Base-by-base conservation (phyloP, 1,140 invertebrate species). In the Latrodectus geometricus region DNA sequence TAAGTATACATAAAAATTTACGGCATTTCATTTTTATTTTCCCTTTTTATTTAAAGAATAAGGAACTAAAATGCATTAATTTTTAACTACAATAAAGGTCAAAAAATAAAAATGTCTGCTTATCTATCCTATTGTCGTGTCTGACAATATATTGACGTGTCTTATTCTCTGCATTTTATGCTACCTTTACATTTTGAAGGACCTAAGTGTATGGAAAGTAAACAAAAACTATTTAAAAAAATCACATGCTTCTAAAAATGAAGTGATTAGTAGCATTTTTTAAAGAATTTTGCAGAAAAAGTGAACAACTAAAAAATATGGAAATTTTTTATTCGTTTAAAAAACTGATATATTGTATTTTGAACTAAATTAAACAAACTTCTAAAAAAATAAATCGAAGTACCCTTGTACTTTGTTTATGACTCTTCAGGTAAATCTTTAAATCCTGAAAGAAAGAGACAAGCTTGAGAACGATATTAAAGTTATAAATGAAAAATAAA, bases 401-500 rank as follows among this genome's bases (percentile, higher is more conserved):
- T 17, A 35, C 52, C 49, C 83, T 78, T 78, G 65, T 86, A 76
- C 66, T 65, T 86, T 86, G 83, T 78, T 65, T 78, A 86, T 69
- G 73, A 77, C 75, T 86, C 83, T 86, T 86, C 75, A 86, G 77
- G 83, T 86, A 86, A 86, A 86, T 86, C 83, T 86, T 78, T 86
- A 78, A 86, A 86, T 86, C 83, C 83, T 17, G 52, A 8, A 48
- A 72, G 56, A 49, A 78, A 78, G 68, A 56, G 83, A 77, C 74
- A 86, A 12, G 56, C 73, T 84, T 52, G 76, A 78, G 83, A 20
- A 56, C 49, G 74, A 86, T 86, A 86, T 78, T 86, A 86, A 86
- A 73, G 66, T 78, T 61, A 86, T 86, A 86, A 86, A 68, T 65
- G 83, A 78, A 72, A 86, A 86, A 78, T 23, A 50, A 68, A 78